Conservation (phyloP, 2,797 vertebrate species). For the Acanthiza pusilla region DNA sequence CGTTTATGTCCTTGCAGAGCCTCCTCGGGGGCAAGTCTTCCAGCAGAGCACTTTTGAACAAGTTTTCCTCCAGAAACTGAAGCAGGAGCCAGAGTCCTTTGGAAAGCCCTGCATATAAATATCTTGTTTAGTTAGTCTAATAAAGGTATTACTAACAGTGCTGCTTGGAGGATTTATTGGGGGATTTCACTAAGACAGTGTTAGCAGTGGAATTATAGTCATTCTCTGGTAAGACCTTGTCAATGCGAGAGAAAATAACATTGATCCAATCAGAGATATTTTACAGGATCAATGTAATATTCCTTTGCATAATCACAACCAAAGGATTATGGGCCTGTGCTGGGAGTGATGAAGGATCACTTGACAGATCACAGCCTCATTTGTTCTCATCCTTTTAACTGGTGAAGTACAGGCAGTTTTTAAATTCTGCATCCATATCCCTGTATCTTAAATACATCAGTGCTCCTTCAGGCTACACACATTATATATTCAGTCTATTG, state of each 20-base stretch:
- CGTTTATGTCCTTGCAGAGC: neutral
- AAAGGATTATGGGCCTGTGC: constrained; percentile 48
- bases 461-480: neutral
- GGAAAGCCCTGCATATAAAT: constrained; percentile 60
- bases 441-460: neutral
- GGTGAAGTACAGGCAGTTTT: neutral
- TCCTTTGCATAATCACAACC: constrained; percentile 51
- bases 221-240: constrained; percentile 64
- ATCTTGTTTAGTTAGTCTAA: constrained; percentile 71
- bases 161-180: constrained; percentile 75
- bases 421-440: neutral
- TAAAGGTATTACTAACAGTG: constrained; percentile 68
- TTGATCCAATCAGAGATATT: constrained; percentile 73
- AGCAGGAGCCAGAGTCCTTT: constrained; percentile 4
- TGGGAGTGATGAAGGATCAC: constrained; percentile 33
- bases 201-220: constrained; percentile 70
- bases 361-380: constrained; percentile 46
- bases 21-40: neutral
- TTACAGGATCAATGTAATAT: constrained; percentile 67
- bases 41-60: neutral
- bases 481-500: neutral
- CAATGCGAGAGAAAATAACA: constrained; percentile 61
- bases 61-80: constrained; percentile 7
- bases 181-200: constrained; percentile 72
- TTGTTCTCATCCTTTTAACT: constrained; percentile 26